Conservation (phyloP, 2,797 vertebrate species). For the Syndactyla subalaris region DNA sequence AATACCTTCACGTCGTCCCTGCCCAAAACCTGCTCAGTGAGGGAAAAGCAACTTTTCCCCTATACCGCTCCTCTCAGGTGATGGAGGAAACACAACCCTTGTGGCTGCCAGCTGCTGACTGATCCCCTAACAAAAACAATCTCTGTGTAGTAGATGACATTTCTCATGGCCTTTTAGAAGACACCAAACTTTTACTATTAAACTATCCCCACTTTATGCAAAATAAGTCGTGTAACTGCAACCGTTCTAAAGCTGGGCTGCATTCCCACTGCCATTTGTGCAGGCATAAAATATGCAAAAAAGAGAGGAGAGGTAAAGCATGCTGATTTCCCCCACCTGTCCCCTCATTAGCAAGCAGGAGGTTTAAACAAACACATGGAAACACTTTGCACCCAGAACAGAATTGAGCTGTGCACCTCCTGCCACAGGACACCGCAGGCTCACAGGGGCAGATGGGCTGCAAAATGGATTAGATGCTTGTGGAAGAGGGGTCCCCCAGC, state of each 20-base stretch:
- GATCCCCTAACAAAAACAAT: neutral
- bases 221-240: neutral
- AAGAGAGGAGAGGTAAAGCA: neutral
- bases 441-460: neutral
- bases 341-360: slow-evolving; percentile 11
- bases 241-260: slow-evolving; percentile 21
- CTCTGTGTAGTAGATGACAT: neutral
- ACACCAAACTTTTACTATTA: neutral
- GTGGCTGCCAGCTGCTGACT: neutral
- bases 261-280: slow-evolving; percentile 18
- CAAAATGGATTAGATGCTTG: neutral
- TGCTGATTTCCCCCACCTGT: slow-evolving; percentile 21
- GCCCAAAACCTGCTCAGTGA: neutral
- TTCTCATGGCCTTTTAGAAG: neutral
- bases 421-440: neutral
- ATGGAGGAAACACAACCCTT: neutral
- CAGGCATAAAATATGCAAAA: slow-evolving; percentile 24
- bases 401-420: neutral
- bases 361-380: slow-evolving; percentile 2
- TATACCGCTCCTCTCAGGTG: neutral
- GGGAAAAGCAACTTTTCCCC: neutral
- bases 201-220: neutral
- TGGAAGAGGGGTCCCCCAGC: neutral
- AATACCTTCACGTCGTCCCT: neutral
- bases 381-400: neutral